Conservation (phyloP, 2,797 vertebrate species). For the Eleutherodactylus coqui region DNA sequence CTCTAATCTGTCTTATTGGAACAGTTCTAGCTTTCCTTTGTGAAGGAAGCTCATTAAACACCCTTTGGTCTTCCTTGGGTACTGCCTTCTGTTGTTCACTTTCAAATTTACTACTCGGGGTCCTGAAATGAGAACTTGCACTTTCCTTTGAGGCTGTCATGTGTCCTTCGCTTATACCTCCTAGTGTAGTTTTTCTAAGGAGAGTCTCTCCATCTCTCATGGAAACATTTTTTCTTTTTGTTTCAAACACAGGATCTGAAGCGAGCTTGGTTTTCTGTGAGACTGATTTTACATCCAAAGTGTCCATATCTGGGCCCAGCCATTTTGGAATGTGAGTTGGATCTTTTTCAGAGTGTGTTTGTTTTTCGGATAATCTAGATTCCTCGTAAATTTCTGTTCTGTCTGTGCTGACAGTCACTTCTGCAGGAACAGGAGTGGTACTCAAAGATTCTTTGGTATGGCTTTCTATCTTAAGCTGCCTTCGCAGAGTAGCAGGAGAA, state of each 20-base stretch:
- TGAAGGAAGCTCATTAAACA: background rate
- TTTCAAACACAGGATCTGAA: conserved; percentile 76
- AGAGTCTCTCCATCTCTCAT: conserved; percentile 77
- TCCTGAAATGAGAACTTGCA: conserved; percentile 78
- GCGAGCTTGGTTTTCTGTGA: conserved; percentile 74
- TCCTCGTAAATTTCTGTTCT: conserved; percentile 77
- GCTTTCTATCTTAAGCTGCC: conserved; percentile 84
- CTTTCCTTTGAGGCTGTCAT: conserved; percentile 71
- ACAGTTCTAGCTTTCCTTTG: conserved; percentile 75
- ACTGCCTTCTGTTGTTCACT: conserved; percentile 75
- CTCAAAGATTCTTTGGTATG: conserved; percentile 66
- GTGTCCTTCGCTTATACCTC: conserved; percentile 76
- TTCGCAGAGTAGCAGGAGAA: conserved; percentile 83
- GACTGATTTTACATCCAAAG: conserved; percentile 70
- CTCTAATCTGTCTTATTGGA: conserved; percentile 70
- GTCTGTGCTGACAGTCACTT: conserved; percentile 74
- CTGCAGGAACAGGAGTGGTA: conserved; percentile 67
- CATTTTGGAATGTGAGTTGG: conserved; percentile 74
- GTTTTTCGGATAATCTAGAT: conserved; percentile 77
- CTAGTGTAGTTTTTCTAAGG: conserved; percentile 77
- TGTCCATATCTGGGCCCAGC: conserved; percentile 74
- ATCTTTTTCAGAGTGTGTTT: conserved; percentile 74
- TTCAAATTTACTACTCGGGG: conserved; percentile 82
- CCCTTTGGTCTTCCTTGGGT: conserved; percentile 74
- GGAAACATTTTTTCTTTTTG: conserved; percentile 74